phyloP scores from a whole-genome alignment of 1,140 invertebrate species.

The Procambarus clarkii region DNA sequence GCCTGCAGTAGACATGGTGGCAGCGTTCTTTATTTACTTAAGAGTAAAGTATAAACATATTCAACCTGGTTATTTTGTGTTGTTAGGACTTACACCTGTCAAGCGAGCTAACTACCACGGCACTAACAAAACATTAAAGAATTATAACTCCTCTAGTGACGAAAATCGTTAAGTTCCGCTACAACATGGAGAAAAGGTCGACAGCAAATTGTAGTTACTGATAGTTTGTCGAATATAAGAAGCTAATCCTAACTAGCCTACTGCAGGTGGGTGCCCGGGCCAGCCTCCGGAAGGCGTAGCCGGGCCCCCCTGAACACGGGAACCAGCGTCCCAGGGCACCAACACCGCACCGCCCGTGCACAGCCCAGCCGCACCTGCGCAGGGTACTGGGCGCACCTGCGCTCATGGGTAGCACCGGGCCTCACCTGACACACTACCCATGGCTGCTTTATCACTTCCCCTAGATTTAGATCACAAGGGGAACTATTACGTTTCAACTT shows the following conservation, averaged over 20 bases:
- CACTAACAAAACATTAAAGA: constrained; percentile 57
- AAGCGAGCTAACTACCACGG: constrained; percentile 56
- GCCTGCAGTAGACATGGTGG: not conserved
- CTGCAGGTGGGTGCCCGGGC: constrained; percentile 23
- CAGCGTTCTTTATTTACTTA: not conserved
- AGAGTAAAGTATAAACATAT: constrained; percentile 1
- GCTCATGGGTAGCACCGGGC: not conserved
- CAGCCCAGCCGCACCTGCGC: constrained; percentile 17
- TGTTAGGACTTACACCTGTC: constrained; percentile 31
- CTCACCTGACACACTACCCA: not conserved
- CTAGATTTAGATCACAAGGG: no score
- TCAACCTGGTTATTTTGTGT: constrained; percentile 3
- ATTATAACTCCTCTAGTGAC: constrained; percentile 33
- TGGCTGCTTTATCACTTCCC: no score
- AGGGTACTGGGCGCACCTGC: constrained; percentile 17
- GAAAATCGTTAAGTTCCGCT: constrained; percentile 33
- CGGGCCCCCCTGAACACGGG: constrained; percentile 57
- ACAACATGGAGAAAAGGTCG: constrained; percentile 53
- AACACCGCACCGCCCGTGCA: constrained; percentile 21
- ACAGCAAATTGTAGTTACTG: constrained; percentile 62
- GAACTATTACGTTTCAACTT: no score
- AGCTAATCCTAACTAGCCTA: constrained; percentile 65
- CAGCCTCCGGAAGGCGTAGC: not conserved
- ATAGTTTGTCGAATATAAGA: constrained; percentile 64
- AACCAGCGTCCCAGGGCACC: constrained; percentile 19